These are phyloP conservation scores for Anguilla marmorata DNA, from an alignment of 2,797 vertebrate species.

Conservation along the genomic window DNA sequence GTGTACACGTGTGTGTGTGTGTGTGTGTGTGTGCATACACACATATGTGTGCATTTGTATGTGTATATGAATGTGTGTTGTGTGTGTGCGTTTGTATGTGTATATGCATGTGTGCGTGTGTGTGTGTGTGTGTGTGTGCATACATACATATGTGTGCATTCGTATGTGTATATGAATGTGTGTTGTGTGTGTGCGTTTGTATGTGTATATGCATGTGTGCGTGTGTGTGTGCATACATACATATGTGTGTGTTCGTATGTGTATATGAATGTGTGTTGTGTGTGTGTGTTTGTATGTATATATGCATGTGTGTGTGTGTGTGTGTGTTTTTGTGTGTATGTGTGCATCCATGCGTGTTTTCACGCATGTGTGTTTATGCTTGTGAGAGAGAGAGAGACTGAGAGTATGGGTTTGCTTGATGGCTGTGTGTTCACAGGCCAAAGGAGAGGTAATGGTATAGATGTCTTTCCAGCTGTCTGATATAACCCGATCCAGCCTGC, in stretches of 20 bases:
- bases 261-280: too few species aligned
- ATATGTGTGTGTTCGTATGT: too few species aligned
- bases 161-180: neutral
- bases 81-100: neutral
- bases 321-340: conserved; percentile 30
- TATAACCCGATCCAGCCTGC: neutral
- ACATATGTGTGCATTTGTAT: neutral
- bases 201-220: neutral
- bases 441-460: neutral
- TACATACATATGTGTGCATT: neutral
- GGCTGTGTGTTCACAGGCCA: neutral
- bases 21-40: neutral
- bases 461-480: neutral
- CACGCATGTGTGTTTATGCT: neutral
- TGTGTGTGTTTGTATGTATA: neutral
- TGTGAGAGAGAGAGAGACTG: neutral
- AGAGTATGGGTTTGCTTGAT: neutral
- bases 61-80: neutral
- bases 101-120: neutral
- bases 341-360: neutral
- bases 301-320: neutral
- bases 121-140: neutral
- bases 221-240: too few species aligned
- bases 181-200: neutral
- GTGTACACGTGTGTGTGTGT: neutral